Evolutionary conservation across 2,888 invertebrate genomes (phyloP), one percentile per base, ranked within the genome.

Genomic region (Uropetala carovei): DNA sequence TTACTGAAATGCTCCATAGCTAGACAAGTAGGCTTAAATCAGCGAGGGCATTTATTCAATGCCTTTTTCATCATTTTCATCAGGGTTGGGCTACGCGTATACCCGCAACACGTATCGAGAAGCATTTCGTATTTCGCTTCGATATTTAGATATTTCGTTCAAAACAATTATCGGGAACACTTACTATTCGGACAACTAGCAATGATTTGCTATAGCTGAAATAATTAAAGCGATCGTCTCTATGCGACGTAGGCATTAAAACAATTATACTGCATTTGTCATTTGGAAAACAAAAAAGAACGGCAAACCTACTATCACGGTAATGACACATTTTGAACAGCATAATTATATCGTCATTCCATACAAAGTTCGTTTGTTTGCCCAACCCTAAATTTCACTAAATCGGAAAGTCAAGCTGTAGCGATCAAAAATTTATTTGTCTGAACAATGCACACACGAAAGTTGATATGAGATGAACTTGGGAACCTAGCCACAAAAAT

Each of bases 391-490:
- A 27, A 18, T 43, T 43, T 43, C 43, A 43, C 43, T 64, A 89
- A 30, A n/a, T 43, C 64, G 27, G 30, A 89, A 57, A 27, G 60
- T 68, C 30, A 43, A 89, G 64, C 89, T 89, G 30, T 68, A 89
- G 64, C 89, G 56, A 89, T 68, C 18, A 64, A 18, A 64, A 89
- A 89, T 60, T 60, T 89, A 89, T 89, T 89, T 89, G 89, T 89
- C 89, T n/a, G 64, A 60, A 89, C 89, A 89, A 68, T 89, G 18
- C 64, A 89, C 64, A 64, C 89, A 89, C 89, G 43, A 89, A 89
- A 89, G 64, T 89, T 89, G 89, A 89, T 89, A 89, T 89, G 89
- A 68, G 64, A 64, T 89, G 89, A 89, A 64, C 89, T 8, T 89
- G 89, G 89, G 89, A 89, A 89, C 89, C 89, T 64, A 64, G 43